Evolutionary conservation across 35 echinoderm and acorn worm genomes (phyloP), one percentile per base, ranked within the genome.

Genomic region (Amphiura filiformis): DNA sequence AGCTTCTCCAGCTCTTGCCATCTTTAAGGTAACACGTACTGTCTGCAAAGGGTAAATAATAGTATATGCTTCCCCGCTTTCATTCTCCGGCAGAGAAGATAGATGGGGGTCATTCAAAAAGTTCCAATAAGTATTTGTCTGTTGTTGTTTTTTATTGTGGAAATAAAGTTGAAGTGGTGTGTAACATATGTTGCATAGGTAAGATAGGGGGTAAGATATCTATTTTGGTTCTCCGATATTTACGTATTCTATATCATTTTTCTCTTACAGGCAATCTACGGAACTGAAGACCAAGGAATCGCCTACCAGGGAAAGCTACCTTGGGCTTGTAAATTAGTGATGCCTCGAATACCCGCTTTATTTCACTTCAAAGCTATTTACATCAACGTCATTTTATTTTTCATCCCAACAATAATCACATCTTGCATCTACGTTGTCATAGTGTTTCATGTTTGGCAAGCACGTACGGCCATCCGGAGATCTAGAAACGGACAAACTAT

Each of bases 351-450:
- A n/a, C 20, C 35, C 22, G 75, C 64, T 38, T 91, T 70, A 37
- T 39, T 26, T 5, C 33, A 91, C 20, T 90, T 90, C 78, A 94
- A 91, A 57, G 65, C 77, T 47, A 90, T 90, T 56, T 94, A 90
- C 36, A 36, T 90, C 52, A 94, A 84, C 78, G 39, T 94, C 36
- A 22, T 94, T 3, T 84, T 94, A 0, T 94, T 94, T 61, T 94
- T 82, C 65, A 35, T 94, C 7, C 93, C 93, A 34, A 83, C 84
- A 1, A 33, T 84, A 17, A 42, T 87, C 37, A 94, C 93, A 0
- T 70, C 82, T 32, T 33, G 57, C 44, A 30, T 86, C 22, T 90
- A 90, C 37, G 38, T 83, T 13, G 18, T 82, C 22, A 90, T 94
- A 57, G 80, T 94, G 36, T 7, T 79, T 22, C 35, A 52, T 37